Percentiles rank a stretch among this genome's conserved stretches.
Evolutionary conservation across 2,113 vertebrate species (phyloP).

Genomic region (Dunckerocampus dactyliophorus): DNA sequence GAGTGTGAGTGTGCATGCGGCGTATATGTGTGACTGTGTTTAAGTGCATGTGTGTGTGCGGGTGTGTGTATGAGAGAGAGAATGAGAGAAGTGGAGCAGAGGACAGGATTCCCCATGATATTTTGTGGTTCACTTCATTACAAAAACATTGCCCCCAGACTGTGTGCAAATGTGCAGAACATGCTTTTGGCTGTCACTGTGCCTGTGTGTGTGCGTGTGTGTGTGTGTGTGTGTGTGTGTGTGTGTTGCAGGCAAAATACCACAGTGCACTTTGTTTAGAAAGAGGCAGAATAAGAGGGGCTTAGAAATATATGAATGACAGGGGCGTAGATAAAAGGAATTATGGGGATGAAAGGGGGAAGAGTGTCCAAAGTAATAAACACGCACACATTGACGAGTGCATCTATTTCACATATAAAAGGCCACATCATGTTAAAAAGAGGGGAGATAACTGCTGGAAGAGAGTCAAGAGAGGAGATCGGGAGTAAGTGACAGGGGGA

Average conservation of each 20-base stretch:
- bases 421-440: background rate
- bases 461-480: constrained; percentile 30
- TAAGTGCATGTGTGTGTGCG: constrained; percentile 17
- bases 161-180: constrained; percentile 23
- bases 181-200: constrained; percentile 12
- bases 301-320: constrained; percentile 1
- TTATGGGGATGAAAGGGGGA: background rate
- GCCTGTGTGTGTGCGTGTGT: constrained; percentile 7
- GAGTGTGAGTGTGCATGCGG: constrained; percentile 18
- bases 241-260: background rate
- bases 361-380: background rate
- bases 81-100: constrained; percentile 1
- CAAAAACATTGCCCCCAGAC: constrained; percentile 26
- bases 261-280: constrained; percentile 34
- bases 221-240: constrained; percentile 12
- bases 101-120: constrained; percentile 10
- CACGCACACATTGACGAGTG: background rate
- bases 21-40: constrained; percentile 13
- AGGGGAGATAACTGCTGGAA: constrained; percentile 10
- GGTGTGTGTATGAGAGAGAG: background rate
- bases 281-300: constrained; percentile 2
- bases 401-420: background rate
- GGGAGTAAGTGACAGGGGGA: constrained; percentile 38
- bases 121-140: constrained; percentile 37
- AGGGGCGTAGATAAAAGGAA: background rate